phyloP scores from a whole-genome alignment of 2,797 vertebrate species.

The Gymnoscopelus microlampas region DNA sequence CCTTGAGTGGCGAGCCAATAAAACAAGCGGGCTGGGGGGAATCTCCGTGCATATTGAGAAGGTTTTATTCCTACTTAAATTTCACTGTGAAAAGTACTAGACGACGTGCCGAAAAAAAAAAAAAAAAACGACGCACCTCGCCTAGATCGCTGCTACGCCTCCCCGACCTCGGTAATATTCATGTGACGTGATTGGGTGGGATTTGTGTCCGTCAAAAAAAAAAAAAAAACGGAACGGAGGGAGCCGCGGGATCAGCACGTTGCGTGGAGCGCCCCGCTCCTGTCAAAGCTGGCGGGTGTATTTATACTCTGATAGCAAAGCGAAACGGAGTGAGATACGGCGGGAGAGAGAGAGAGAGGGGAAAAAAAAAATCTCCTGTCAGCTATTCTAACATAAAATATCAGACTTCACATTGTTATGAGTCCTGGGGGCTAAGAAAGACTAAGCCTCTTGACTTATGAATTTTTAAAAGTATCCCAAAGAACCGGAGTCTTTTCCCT shows the following conservation, averaged over 20 bases:
- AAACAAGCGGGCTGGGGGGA: conserved; percentile 24
- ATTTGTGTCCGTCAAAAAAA: conserved; percentile 78
- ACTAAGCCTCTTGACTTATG: conserved; percentile 86
- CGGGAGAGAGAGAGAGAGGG: conserved; percentile 3
- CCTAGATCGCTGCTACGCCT: background rate
- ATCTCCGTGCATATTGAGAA: conserved; percentile 49
- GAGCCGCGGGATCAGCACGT: conserved; percentile 8
- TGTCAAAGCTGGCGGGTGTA: conserved; percentile 67
- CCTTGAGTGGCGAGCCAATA: conserved; percentile 18
- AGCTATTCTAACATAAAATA: conserved; percentile 85
- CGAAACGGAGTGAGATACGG: conserved; percentile 55
- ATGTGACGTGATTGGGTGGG: conserved; percentile 77
- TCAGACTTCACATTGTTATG: conserved; percentile 83
- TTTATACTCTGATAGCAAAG: conserved; percentile 67
- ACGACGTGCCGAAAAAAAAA: conserved; percentile 30
- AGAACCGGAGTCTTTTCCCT: conserved; percentile 63
- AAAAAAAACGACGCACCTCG: conserved; percentile 29
- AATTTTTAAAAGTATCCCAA: conserved; percentile 81
- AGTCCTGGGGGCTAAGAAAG: conserved; percentile 78
- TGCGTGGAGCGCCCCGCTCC: conserved; percentile 33
- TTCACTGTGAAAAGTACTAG: conserved; percentile 16
- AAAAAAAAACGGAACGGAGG: too few species aligned
- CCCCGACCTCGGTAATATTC: conserved; percentile 39
- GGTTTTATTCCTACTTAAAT: conserved; percentile 60
- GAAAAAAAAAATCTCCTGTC: conserved; percentile 76